These are phyloP conservation scores for Microcebus griseorufus DNA, from an alignment of 2,113 vertebrate genomes.

Conservation along the genomic window DNA sequence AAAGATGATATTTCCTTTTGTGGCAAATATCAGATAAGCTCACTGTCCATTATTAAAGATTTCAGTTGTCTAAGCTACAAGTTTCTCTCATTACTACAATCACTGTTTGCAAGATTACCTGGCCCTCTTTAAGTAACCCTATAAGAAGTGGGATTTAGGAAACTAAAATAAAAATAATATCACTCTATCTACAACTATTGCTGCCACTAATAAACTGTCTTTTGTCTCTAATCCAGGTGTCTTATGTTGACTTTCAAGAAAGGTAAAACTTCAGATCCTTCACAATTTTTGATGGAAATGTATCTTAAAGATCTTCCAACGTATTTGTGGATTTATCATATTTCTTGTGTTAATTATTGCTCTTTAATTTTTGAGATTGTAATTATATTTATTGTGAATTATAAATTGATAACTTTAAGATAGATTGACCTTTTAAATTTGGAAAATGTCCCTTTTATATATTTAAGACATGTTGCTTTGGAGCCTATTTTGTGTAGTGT, in stretches of 20 bases:
- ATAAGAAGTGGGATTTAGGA: background rate
- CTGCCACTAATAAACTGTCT: background rate
- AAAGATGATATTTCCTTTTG: background rate
- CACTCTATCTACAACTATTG: background rate
- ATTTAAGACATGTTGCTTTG: background rate
- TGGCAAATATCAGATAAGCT: background rate
- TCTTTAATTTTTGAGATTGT: background rate
- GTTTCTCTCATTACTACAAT: background rate
- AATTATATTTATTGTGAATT: background rate
- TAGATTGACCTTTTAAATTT: background rate
- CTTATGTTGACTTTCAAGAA: background rate
- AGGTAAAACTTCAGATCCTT: background rate
- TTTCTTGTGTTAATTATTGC: background rate
- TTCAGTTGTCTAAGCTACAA: background rate
- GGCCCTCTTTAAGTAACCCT: background rate
- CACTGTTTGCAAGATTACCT: background rate
- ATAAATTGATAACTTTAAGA: background rate
- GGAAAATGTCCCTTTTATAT: background rate
- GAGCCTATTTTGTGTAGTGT: background rate
- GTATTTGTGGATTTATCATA: background rate
- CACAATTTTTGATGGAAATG: background rate
- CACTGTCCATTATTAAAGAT: background rate
- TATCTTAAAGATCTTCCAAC: background rate
- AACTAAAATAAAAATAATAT: background rate
- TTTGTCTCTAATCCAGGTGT: background rate